These are phyloP conservation scores for Triops longicaudatus DNA, from an alignment of 1,140 invertebrate species.

Conservation along the genomic window DNA sequence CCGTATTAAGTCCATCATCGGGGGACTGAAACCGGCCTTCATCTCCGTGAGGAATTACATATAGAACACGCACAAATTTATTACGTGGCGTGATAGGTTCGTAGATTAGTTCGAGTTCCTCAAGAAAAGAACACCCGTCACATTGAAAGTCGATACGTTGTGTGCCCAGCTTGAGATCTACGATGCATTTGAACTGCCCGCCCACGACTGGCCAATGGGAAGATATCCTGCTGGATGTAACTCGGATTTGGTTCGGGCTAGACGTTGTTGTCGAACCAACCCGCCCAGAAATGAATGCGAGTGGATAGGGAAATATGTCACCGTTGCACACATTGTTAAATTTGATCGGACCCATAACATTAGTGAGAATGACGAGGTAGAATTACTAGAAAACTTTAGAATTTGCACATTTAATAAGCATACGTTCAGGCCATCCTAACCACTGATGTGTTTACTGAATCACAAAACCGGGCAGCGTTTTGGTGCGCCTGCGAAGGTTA, in stretches of 20 bases:
- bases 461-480: neutral
- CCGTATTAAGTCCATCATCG: slow-evolving; percentile 52
- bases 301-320: slow-evolving; percentile 4
- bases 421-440: neutral
- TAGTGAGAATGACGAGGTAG: neutral
- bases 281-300: neutral
- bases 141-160: neutral
- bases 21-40: slow-evolving; percentile 73
- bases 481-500: slow-evolving; percentile 5
- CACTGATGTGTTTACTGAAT: neutral
- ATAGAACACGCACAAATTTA: slow-evolving; percentile 40
- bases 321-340: slow-evolving; percentile 2
- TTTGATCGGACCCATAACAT: neutral
- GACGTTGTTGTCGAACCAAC: neutral
- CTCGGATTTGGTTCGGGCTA: neutral
- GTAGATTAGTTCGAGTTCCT: neutral
- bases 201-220: neutral
- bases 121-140: neutral
- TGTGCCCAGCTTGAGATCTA: neutral
- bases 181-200: neutral
- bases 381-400: neutral
- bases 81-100: neutral
- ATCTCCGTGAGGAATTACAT: slow-evolving; percentile 63
- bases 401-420: neutral
- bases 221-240: neutral